Conservation (phyloP, 1,140 invertebrate genomes). For the Helicoverpa zea region DNA sequence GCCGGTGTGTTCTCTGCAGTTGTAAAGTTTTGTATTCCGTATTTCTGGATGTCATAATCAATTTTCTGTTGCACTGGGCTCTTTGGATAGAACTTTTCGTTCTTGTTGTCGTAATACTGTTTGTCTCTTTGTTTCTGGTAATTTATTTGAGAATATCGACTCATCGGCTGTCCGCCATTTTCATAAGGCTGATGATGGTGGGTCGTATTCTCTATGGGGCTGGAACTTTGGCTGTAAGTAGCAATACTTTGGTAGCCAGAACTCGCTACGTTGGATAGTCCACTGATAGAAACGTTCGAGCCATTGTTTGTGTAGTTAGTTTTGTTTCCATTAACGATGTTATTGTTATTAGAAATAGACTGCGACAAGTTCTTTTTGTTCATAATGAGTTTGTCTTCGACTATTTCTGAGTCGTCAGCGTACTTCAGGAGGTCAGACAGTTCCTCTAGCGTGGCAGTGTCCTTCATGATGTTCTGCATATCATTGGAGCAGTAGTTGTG, state of each 20-base stretch:
- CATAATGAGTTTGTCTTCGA: conserved; percentile 83
- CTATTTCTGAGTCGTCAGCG: conserved; percentile 88
- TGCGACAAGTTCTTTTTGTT: conserved; percentile 83
- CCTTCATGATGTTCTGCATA: conserved; percentile 83
- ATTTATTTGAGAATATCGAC: conserved; percentile 82
- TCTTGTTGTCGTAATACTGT: conserved; percentile 83
- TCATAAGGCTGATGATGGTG: conserved; percentile 80
- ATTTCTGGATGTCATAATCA: conserved; percentile 86
- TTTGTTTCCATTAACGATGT: conserved; percentile 81
- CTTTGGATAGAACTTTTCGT: conserved; percentile 85
- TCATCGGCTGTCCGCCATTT: conserved; percentile 82
- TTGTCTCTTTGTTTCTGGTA: conserved; percentile 85
- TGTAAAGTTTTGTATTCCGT: conserved; percentile 86
- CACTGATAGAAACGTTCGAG: conserved; percentile 93
- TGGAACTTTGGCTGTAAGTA: conserved; percentile 95
- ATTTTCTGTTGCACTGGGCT: conserved; percentile 86
- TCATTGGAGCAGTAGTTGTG: conserved; percentile 79
- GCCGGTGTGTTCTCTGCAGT: conserved; percentile 84
- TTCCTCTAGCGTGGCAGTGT: conserved; percentile 89
- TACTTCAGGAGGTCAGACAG: conserved; percentile 91
- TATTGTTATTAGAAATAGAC: conserved; percentile 78
- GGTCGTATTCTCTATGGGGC: conserved; percentile 92
- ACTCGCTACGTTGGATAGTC: conserved; percentile 93
- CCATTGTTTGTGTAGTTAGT: conserved; percentile 88
- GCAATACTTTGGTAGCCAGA: conserved; percentile 97